phyloP scores from a whole-genome alignment of 1,140 invertebrate species.

The Pachyrhynchus sulphureomaculatus region DNA sequence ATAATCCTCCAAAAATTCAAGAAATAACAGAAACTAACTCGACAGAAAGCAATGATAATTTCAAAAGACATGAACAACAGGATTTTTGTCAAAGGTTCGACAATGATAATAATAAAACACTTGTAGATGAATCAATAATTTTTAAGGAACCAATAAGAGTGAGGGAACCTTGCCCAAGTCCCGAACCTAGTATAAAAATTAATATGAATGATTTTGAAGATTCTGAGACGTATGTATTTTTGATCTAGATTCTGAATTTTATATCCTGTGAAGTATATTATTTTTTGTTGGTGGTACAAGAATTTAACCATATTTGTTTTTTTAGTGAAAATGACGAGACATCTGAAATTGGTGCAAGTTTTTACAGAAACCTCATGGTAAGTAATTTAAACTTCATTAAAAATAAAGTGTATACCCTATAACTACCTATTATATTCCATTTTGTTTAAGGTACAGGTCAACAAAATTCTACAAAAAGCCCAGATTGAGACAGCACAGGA shows the following conservation, averaged over 20 bases:
- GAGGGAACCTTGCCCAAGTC: constrained; percentile 57
- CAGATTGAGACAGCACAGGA: constrained; percentile 39
- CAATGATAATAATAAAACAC: constrained; percentile 40
- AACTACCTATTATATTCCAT: no score
- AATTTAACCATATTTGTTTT: no score
- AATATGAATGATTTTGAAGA: constrained; percentile 62
- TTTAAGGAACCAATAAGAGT: constrained; percentile 58
- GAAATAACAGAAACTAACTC: constrained; percentile 37
- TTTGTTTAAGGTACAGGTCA: constrained; percentile 52
- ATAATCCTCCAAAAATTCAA: constrained; percentile 35
- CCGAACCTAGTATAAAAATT: constrained; percentile 61
- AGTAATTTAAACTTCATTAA: no score
- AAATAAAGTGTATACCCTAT: no score
- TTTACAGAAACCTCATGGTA: constrained; percentile 68
- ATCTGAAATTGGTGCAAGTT: constrained; percentile 64
- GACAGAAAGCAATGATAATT: constrained; percentile 12
- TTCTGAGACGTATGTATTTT: constrained; percentile 44
- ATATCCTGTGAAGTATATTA: no score
- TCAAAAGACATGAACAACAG: constrained; percentile 5
- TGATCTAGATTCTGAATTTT: constrained; percentile 11
- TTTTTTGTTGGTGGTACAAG: no score
- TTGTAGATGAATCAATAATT: constrained; percentile 58
- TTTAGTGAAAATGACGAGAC: constrained; percentile 54
- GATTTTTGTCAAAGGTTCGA: constrained; percentile 32
- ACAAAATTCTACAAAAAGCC: constrained; percentile 55